Base-by-base conservation (phyloP, 2,888 invertebrate genomes). In the Nomada ferruginata region DNA sequence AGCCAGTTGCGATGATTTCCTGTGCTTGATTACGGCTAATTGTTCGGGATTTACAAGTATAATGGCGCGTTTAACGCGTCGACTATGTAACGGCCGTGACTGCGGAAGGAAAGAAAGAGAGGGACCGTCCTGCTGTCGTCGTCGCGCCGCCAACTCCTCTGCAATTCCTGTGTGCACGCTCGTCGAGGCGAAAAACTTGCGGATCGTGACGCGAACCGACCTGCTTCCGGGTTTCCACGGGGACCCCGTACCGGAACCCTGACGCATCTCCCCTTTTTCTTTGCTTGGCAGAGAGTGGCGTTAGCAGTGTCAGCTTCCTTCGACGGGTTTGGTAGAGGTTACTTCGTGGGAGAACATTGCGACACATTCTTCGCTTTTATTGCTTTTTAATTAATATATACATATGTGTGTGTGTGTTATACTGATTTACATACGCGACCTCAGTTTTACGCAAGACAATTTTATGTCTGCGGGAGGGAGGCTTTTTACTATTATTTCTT, bases 11-110 rank as follows among this genome's bases (percentile, higher is more conserved):
- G 87, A 88, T 84, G 84, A 90, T 92, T 93, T 93, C 93, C 93
- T 92, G 93, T 92, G 89, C 91, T 90, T 93, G 93, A 93, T 93
- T 93, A 92, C 92, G 91, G 92, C 91, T 93, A 93, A 93, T 93
- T 93, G 92, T 93, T 92, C 89, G 89, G 87, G 91, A 93, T 93
- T 93, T 93, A 92, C 92, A 93, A 93, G 93, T 93, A 93, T 93
- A 93, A 93, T 93, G 87, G 90, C 90, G 89, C 90, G 89, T 90
- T 91, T 92, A 92, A 92, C 89, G 92, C 91, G 91, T 90, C 85
- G 91, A 89, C 91, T 91, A 91, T 92, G 91, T 92, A 92, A 92
- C 92, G 89, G 91, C 90, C 89, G 87, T 89, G 87, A 80, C 84
- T 86, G 75, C 13, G 64, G 73, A 78, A 82, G 77, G 82, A 72